Base-by-base conservation (phyloP, 2,113 vertebrate species). In the Hyaena hyaena region DNA sequence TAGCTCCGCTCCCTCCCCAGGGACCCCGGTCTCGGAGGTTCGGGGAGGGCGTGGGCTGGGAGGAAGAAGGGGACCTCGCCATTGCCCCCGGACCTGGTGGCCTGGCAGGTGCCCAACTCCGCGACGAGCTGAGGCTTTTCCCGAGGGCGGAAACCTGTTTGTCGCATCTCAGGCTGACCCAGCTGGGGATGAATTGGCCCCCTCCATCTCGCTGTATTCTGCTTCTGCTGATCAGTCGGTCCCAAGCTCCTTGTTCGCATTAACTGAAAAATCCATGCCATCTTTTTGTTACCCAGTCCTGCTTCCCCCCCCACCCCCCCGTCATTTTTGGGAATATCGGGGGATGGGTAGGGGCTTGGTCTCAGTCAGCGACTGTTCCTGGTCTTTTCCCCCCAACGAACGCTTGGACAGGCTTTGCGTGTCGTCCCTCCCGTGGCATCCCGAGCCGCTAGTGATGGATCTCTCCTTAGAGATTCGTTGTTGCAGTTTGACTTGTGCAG, bases 191-290 rank as follows among this genome's bases (percentile, higher is more conserved):
- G 92, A 19, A 7, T n/a, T 53, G 95, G 61, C 35, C 17, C n/a
- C 19, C 80, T 77, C n/a, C 65, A 17, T 74, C 69, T 93, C 73
- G 88, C 16, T 4, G 63, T 28, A 11, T 68, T 58, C 58, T 58
- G 58, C 26, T 33, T 88, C 50, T 17, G 90, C 48, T 86, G 24
- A 9, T 28, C 17, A n/a, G 84, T 55, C 68, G 66, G 74, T 89
- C 65, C 33, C 65, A 19, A 0, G 69, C 71, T 81, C 76, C 76
- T 90, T 31, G 5, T 95, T 93, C 77, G 93, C 74, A 0, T 95
- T 65, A 86, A 82, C 53, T 86, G 97, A 92, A 69, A 69, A 68
- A 93, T 90, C 97, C 92, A 1, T 71, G 83, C 66, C 90, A 76
- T 93, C 65, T 71, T 84, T 86, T 90, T 85, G 94, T 61, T 26